Evolutionary conservation across 2,113 vertebrate species (phyloP), one percentile per base, ranked within the genome.

Genomic region (Progne subis): DNA sequence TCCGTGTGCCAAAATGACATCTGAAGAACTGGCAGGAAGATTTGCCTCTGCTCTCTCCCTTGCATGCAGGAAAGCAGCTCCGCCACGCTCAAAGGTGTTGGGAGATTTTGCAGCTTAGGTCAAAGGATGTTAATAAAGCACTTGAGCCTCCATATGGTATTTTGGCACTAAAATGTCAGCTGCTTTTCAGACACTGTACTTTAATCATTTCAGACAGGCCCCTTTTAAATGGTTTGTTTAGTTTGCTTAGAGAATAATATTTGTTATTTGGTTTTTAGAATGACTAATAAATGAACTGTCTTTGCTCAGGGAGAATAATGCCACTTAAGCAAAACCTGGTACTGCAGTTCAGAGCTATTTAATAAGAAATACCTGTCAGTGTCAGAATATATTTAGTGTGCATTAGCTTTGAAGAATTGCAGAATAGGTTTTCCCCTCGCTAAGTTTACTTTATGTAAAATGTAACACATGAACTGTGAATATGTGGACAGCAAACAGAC

Each of bases 321-420:
- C 98, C 97, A 98, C 98, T 98, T 98, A 98, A 98, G 98, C 98
- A 98, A 97, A 98, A 98, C 97, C 95, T 94, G 78, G 94, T 94
- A 75, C 77, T 79, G 95, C 95, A 92, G 96, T 97, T 97, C 92
- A 79, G 97, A 97, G 97, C 97, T 95, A 96, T 98, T 98, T 98
- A 98, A 98, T 98, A 98, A 98, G 97, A 98, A 98, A 98, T 98
- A 98, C 97, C 97, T 98, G 98, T 98, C 98, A 98, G 95, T 98
- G 97, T 98, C 97, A 97, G 97, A 98, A 98, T 96, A 98, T 95
- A 97, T 98, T 98, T 98, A 98, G 97, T 91, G 97, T 97, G 89
- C 94, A 92, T 97, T 97, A 97, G 96, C 96, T 97, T 97, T 98
- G 98, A 98, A 98, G 98, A 98, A 98, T 95, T 97, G 97, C 96